Conservation (phyloP, 2,888 invertebrate genomes). For the Hybos culiciformis region DNA sequence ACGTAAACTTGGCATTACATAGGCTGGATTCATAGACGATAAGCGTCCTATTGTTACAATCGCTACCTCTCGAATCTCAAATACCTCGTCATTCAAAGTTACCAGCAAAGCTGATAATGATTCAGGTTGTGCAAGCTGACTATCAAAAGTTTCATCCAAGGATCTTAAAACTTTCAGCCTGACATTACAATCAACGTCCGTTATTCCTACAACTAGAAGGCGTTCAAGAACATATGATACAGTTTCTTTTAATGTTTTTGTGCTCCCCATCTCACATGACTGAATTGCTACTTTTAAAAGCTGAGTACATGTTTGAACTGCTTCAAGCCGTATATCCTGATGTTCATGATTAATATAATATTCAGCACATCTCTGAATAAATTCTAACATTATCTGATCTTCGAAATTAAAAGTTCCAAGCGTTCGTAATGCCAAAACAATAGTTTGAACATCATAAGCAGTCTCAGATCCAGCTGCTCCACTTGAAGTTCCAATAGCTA, state of each 20-base stretch:
- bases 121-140: conserved; percentile 91
- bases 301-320: conserved; percentile 86
- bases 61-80: conserved; percentile 88
- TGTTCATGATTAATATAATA: conserved; percentile 82
- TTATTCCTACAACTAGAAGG: conserved; percentile 82
- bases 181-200: conserved; percentile 90
- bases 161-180: conserved; percentile 85
- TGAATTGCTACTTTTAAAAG: conserved; percentile 71
- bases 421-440: conserved; percentile 84
- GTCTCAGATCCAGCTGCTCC: conserved; percentile 40
- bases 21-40: conserved; percentile 91
- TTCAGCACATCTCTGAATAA: conserved; percentile 81
- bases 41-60: conserved; percentile 87
- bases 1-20: conserved; percentile 91
- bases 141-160: conserved; percentile 82
- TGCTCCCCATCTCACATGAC: conserved; percentile 44
- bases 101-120: conserved; percentile 85
- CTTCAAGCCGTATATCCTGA: conserved; percentile 82
- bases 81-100: conserved; percentile 92
- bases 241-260: conserved; percentile 73
- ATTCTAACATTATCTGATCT: conserved; percentile 79
- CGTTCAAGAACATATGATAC: conserved; percentile 86
- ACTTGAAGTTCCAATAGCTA: conserved; percentile 24
- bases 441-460: conserved; percentile 60
- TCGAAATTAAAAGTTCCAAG: conserved; percentile 85